Evolutionary conservation across 2,888 invertebrate genomes (phyloP), one percentile per base, ranked within the genome.

Genomic region (Notodonta dromedarius): DNA sequence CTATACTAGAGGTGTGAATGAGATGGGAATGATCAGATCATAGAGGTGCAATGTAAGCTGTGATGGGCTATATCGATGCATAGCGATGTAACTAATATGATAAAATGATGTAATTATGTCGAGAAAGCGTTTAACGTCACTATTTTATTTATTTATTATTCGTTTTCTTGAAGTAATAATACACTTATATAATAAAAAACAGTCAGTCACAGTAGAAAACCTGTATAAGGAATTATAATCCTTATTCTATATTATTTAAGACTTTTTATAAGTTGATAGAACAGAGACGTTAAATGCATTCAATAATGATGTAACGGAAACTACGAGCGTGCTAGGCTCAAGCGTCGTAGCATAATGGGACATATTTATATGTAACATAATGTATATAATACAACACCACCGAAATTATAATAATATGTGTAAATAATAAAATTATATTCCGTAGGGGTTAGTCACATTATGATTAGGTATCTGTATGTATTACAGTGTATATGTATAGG

Each of bases 1-100:
- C 63, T 64, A 71, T 67, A 63, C 69, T 62, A 58, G 58, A 57
- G 39, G 69, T 62, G 72, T 74, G 68, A 66, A 73, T 79, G 77
- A 71, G 61, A 62, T 71, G 75, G 69, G 61, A 65, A 58, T 77
- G 78, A 70, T 59, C 55, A 73, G 56, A 65, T 24, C 24, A 24
- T 52, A 62, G 60, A 67, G 65, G 74, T 78, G 82, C 81, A 67
- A 66, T 66, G 67, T 60, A 79, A 79, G 77, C 80, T 65, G 70
- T 76, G 78, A 70, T 70, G 66, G 72, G 75, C 78, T 74, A 76
- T 65, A 68, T 63, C 56, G 65, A 52, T 71, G 72, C 74, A 65
- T 70, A 70, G 77, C 74, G 57, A 72, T 74, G 71, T 56, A 66
- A 65, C 66, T 66, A 40, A 54, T 54, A 32, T 32, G 6, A 54